Base-by-base conservation (phyloP, 30 jellyfish, hydroid and myxozoan species). In the Pseudorhiza aurosa region DNA sequence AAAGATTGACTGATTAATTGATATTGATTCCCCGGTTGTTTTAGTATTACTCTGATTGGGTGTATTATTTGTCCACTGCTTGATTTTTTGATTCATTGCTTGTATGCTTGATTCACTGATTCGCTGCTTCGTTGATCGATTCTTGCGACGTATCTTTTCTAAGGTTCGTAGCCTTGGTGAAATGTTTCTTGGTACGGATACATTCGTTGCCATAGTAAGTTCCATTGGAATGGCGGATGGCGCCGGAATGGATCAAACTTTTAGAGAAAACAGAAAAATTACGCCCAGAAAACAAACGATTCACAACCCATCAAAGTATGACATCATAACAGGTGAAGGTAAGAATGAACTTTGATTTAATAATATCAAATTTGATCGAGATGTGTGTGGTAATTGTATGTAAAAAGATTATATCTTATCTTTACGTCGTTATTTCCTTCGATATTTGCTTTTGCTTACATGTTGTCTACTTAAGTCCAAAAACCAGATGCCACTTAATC, bases 321-420 rank as follows among this genome's bases (percentile, higher is more conserved):
- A 80, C 62, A 31, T 80, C 62, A 80, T 80, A 10, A 80, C 71
- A 2, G 91, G 91, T 10, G 42, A 80, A 80, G 84, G 91, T 80
- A 30, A 0, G 79, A 39, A n/a, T n/a, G n/a, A n/a, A n/a, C n/a
- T n/a, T n/a, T n/a, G n/a, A n/a, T n/a, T n/a, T n/a, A n/a, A n/a
- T n/a, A n/a, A n/a, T n/a, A n/a, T n/a, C n/a, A n/a, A n/a, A n/a
- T n/a, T n/a, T n/a, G n/a, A n/a, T n/a, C n/a, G n/a, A n/a, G n/a
- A n/a, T n/a, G n/a, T n/a, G n/a, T n/a, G n/a, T n/a, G n/a, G n/a
- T n/a, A n/a, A n/a, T n/a, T n/a, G n/a, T n/a, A n/a, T n/a, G n/a
- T n/a, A n/a, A n/a, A n/a, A n/a, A n/a, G n/a, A n/a, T n/a, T n/a
- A n/a, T n/a, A n/a, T n/a, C n/a, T n/a, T n/a, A n/a, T n/a, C n/a